Conservation (phyloP, 2,888 invertebrate genomes). For the Leucophenga montana region DNA sequence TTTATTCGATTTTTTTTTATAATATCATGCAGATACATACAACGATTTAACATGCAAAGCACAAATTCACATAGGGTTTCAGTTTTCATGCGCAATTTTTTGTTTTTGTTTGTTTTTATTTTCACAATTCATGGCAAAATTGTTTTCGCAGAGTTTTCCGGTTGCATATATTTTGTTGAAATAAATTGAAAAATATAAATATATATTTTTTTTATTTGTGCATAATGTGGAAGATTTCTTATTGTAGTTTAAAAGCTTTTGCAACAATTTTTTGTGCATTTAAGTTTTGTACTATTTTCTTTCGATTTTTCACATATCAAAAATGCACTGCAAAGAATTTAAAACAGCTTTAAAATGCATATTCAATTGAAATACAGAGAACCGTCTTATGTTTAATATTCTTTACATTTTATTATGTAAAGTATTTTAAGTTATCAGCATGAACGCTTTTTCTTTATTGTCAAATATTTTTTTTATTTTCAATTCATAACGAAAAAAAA, state of each 20-base stretch:
- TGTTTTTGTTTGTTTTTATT: slow-evolving; percentile 1
- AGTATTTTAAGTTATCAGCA: no score
- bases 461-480: no score
- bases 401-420: no score
- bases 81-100: slow-evolving; percentile 34
- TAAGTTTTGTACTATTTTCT: background rate
- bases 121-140: background rate
- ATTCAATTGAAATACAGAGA: no score
- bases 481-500: no score
- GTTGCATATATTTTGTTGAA: slow-evolving; percentile 5
- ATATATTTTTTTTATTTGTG: background rate
- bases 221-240: background rate
- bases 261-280: background rate
- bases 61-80: slow-evolving; percentile 39
- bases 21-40: slow-evolving; percentile 34
- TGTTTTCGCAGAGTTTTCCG: background rate
- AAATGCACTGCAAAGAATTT: no score
- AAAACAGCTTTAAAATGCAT: no score
- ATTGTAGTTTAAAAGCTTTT: background rate
- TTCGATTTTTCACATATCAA: no score
- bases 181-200: no score
- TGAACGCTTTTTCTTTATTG: no score
- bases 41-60: slow-evolving; percentile 56
- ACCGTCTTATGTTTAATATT: no score
- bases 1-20: background rate